Base-by-base conservation (phyloP, 2,797 vertebrate genomes). In the Sebastes variabilis region DNA sequence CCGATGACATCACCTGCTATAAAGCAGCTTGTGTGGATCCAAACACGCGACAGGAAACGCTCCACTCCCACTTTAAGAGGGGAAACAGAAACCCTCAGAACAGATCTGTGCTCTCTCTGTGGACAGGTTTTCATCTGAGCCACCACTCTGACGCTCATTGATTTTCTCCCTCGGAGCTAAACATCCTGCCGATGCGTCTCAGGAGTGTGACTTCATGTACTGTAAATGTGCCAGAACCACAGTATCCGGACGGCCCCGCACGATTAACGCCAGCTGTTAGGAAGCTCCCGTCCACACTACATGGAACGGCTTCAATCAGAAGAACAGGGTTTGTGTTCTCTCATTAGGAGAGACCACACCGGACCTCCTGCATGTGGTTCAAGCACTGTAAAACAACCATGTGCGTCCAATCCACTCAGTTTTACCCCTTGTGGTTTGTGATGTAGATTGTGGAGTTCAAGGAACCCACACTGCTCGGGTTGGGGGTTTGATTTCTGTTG, bases 191-290 rank as follows among this genome's bases (percentile, higher is more conserved):
- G 4, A 60, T 34, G 10, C 16, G 8, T 70, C 42, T 72, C 32
- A 1, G 0, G 69, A 64, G 29, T 8, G 2, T 4, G 1, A 79
- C 71, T 64, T 84, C 56, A 82, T 79, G 64, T 29, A 60, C 58
- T 8, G 54, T 30, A 79, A 24, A 59, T 68, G 64, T 73, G 74
- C 52, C 64, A 36, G 58, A 76, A 6, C 32, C 29, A 6, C 16
- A 0, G 16, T 3, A 46, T 78, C 67, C 60, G 1, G 34, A 5
- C 55, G 12, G 77, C 36, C 46, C 55, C 3, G 0, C 16, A 13
- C 16, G 20, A 82, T 88, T 24, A 64, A 34, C 70, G 20, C 74
- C 81, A 87, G 89, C 83, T 86, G 82, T 67, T 60, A 12, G 55
- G 72, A 81, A 76, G 73, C 75, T 73, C 76, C 49, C 75, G 42